phyloP scores from a whole-genome alignment of 2,797 vertebrate species.

The Thunnus albacares region DNA sequence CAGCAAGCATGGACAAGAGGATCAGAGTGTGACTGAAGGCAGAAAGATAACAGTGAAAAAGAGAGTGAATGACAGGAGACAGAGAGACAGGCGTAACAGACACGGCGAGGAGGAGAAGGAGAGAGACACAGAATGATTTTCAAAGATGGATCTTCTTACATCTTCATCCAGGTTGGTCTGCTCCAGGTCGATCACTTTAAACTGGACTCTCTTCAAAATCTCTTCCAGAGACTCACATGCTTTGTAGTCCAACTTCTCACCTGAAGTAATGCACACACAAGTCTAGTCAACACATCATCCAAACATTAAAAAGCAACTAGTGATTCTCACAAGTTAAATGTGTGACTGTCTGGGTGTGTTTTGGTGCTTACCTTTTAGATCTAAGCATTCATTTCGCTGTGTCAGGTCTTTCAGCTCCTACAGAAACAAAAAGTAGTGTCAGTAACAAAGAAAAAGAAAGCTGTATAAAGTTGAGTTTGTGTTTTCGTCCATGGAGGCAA shows the following conservation, averaged over 20 bases:
- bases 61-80: neutral
- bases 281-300: neutral
- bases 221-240: conserved; percentile 95
- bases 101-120: neutral
- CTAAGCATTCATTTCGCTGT: conserved; percentile 93
- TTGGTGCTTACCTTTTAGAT: conserved; percentile 91
- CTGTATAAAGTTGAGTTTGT: conserved; percentile 1
- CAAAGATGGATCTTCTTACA: conserved; percentile 82
- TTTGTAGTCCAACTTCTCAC: conserved; percentile 95
- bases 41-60: conserved; percentile 2
- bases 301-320: neutral
- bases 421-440: conserved; percentile 58
- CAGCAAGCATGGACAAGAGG: conserved; percentile 27
- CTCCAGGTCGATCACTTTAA: conserved; percentile 94
- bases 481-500: conserved; percentile 4
- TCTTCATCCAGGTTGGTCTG: conserved; percentile 96
- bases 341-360: neutral
- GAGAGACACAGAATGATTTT: neutral
- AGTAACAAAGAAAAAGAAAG: conserved; percentile 15
- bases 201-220: conserved; percentile 95
- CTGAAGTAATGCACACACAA: conserved; percentile 71
- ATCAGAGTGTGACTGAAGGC: conserved; percentile 17
- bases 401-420: conserved; percentile 94
- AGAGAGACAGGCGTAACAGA: neutral
- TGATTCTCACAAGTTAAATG: conserved; percentile 1